Evolutionary conservation across 1,140 invertebrate species (phyloP).

Genomic region (Calosoma granatense): DNA sequence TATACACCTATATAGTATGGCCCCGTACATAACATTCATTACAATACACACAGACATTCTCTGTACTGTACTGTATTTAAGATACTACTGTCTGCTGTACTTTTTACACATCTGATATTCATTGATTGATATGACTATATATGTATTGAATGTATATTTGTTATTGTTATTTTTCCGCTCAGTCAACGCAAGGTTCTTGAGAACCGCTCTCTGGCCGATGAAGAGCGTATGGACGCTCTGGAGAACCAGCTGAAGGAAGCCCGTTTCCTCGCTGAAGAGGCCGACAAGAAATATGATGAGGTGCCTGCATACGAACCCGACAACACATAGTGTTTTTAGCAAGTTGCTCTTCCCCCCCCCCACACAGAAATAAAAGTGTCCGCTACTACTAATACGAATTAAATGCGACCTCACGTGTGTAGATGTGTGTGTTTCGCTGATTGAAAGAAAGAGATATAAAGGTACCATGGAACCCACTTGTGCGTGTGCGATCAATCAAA

Average conservation of each 20-base stretch:
- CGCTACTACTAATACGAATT: background rate
- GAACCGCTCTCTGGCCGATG: slow-evolving; percentile 98
- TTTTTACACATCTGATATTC: too few species aligned
- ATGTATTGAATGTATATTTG: background rate
- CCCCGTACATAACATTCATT: too few species aligned
- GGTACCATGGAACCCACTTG: background rate
- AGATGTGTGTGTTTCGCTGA: background rate
- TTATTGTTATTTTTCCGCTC: slow-evolving; percentile 19
- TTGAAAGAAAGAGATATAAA: background rate
- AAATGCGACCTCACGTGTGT: background rate
- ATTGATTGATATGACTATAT: background rate
- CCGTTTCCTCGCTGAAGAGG: slow-evolving; percentile 98
- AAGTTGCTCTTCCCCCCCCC: background rate
- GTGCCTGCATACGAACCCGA: slow-evolving; percentile 45
- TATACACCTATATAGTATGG: too few species aligned
- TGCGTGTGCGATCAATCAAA: background rate
- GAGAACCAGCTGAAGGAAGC: slow-evolving; percentile 99
- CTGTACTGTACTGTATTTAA: too few species aligned
- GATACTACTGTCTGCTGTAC: too few species aligned
- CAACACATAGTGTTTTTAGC: background rate
- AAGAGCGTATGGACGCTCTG: slow-evolving; percentile 98
- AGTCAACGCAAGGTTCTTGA: slow-evolving; percentile 99
- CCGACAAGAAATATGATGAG: slow-evolving; percentile 99
- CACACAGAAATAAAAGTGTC: background rate
- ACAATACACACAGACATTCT: too few species aligned